Evolutionary conservation across 2,888 invertebrate genomes (phyloP).

Genomic region (Tineola bisselliella): DNA sequence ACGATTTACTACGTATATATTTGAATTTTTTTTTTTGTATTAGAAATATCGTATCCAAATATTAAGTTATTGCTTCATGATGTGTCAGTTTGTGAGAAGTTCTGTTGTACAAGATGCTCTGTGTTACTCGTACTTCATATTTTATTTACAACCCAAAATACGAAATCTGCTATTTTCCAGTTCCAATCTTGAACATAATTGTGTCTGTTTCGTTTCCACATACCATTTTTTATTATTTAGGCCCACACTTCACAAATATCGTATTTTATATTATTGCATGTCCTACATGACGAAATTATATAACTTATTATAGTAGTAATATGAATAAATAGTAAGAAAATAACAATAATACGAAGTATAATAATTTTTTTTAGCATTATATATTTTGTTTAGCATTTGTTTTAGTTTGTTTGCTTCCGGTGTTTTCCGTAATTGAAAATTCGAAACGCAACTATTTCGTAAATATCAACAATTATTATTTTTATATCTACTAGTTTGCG

Average conservation of each 20-base stretch:
- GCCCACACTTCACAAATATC: constrained; percentile 12
- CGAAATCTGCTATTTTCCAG: not conserved
- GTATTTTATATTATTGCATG: no score
- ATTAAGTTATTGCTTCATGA: not conserved
- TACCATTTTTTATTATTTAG: not conserved
- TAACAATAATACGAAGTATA: no score
- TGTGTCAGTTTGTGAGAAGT: not conserved
- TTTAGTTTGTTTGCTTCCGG: no score
- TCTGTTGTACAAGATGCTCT: not conserved
- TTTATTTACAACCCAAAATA: not conserved
- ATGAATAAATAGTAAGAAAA: no score
- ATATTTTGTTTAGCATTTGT: no score
- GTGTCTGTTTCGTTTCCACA: not conserved
- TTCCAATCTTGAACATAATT: not conserved
- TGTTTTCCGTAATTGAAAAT: no score
- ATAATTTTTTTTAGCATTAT: no score
- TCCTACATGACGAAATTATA: no score
- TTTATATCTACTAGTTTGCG: no score
- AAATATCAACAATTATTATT: no score
- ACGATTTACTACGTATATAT: not conserved
- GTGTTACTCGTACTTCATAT: not conserved
- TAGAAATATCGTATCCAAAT: not conserved
- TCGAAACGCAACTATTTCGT: no score
- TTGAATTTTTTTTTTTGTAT: not conserved
- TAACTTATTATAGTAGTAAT: no score